These are phyloP conservation scores for Tipula vernalis DNA, from an alignment of 2,888 invertebrate species.

Conservation along the genomic window DNA sequence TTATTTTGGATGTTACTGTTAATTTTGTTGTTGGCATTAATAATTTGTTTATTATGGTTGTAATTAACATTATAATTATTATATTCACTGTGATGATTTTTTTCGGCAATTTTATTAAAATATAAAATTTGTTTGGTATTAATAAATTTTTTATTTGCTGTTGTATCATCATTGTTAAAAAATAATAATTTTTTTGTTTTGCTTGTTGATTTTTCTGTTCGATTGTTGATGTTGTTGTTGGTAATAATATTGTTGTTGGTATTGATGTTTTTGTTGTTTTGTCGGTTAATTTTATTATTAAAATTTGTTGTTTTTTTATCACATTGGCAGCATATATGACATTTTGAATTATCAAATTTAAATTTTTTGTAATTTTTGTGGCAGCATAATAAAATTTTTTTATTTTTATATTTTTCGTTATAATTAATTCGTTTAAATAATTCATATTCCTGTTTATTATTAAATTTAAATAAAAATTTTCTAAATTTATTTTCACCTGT, in stretches of 20 bases:
- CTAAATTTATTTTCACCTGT: constrained; percentile 8
- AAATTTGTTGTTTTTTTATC: constrained; percentile 14
- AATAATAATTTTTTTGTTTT: not conserved
- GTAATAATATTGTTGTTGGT: constrained; percentile 17
- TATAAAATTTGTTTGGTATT: not conserved
- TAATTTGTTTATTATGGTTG: not conserved
- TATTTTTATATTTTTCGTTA: constrained; percentile 6
- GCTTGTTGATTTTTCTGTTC: not conserved
- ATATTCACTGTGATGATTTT: not conserved
- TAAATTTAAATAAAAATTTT: constrained; percentile 7
- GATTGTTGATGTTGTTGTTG: constrained; percentile 7
- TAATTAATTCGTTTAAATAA: constrained; percentile 8
- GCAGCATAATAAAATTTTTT: constrained; percentile 6
- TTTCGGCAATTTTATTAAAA: not conserved
- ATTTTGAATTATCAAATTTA: constrained; percentile 8
- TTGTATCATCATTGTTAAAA: constrained; percentile 18
- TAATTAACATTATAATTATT: not conserved
- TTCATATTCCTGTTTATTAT: constrained; percentile 7
- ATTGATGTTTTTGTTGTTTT: constrained; percentile 16
- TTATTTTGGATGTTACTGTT: not conserved
- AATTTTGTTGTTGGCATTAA: constrained; percentile 11
- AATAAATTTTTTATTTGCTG: constrained; percentile 16
- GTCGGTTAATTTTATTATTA: constrained; percentile 16
- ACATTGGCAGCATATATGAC: constrained; percentile 5
- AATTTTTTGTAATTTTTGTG: constrained; percentile 1